Conservation (phyloP, 53 echinoderm and acorn worm genomes). For the Apostichopus leukothele region DNA sequence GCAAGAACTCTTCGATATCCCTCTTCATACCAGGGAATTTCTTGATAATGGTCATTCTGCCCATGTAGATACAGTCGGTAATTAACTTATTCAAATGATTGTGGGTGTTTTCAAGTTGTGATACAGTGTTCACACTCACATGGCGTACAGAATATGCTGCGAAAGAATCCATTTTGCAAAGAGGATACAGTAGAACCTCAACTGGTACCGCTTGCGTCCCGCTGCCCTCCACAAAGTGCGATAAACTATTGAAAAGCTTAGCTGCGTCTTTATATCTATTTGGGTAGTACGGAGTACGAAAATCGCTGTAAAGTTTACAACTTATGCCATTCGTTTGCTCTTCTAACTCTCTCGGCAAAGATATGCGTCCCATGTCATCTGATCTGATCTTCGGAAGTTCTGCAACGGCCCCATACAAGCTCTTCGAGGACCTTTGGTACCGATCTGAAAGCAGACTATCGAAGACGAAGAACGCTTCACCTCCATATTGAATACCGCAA, state of each 20-base stretch:
- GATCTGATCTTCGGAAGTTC: neutral
- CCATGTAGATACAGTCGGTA: slow-evolving; percentile 53
- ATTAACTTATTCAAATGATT: slow-evolving; percentile 47
- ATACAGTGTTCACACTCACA: slow-evolving; percentile 40
- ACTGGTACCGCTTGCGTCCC: slow-evolving; percentile 57
- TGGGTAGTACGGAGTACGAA: slow-evolving; percentile 42
- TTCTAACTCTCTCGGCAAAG: neutral
- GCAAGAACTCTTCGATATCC: slow-evolving; percentile 38
- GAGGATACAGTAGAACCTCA: slow-evolving; percentile 52
- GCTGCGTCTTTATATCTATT: slow-evolving; percentile 51
- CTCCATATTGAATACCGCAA: slow-evolving; percentile 57
- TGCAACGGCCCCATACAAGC: slow-evolving; percentile 12
- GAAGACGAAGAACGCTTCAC: slow-evolving; percentile 65
- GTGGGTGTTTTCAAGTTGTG: slow-evolving; percentile 45
- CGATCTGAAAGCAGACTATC: slow-evolving; percentile 13
- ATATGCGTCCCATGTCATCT: neutral
- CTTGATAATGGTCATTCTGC: neutral
- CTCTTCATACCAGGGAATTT: slow-evolving; percentile 49
- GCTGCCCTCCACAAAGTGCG: slow-evolving; percentile 49
- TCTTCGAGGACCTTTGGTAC: neutral
- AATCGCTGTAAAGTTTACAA: slow-evolving; percentile 58
- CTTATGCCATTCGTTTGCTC: neutral
- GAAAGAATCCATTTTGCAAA: slow-evolving; percentile 45
- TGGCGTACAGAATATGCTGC: slow-evolving; percentile 53
- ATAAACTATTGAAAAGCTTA: slow-evolving; percentile 43